These are phyloP conservation scores for Plagodis dolabraria DNA, from an alignment of 2,888 invertebrate genomes.

Conservation along the genomic window DNA sequence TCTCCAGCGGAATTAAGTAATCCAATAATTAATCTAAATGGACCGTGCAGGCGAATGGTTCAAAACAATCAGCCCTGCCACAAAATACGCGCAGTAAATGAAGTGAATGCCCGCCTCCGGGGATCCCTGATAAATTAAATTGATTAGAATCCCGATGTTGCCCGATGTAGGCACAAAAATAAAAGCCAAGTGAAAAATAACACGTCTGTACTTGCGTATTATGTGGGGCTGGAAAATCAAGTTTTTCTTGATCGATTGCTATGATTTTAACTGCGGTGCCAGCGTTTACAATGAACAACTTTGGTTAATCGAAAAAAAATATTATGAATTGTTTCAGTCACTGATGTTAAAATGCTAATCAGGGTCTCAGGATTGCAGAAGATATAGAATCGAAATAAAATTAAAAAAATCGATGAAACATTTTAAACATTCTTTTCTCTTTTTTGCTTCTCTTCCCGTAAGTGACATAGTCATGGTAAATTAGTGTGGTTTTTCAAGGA, in stretches of 20 bases:
- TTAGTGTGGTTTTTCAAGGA: no score
- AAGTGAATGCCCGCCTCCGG: conserved; percentile 83
- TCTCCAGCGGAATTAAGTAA: conserved; percentile 81
- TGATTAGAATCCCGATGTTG: conserved; percentile 79
- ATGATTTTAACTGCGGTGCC: neutral
- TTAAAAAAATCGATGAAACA: no score
- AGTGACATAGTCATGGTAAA: no score
- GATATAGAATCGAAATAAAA: no score
- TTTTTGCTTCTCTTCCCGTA: no score
- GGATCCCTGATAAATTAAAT: conserved; percentile 85
- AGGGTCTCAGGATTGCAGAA: no score
- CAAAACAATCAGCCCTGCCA: conserved; percentile 84
- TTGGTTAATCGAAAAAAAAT: no score
- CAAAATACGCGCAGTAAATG: conserved; percentile 85
- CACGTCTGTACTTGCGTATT: conserved; percentile 59
- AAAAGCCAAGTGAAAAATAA: conserved; percentile 78
- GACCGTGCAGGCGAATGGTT: conserved; percentile 84
- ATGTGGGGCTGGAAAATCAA: conserved; percentile 36
- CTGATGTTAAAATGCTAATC: no score
- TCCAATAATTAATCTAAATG: conserved; percentile 85
- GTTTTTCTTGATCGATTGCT: conserved; percentile 12
- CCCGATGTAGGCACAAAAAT: conserved; percentile 80
- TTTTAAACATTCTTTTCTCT: no score
- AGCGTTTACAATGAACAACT: no score
- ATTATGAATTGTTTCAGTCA: no score